These are phyloP conservation scores for Chaetorhynchus papuensis DNA, from an alignment of 2,113 vertebrate genomes.

Conservation along the genomic window DNA sequence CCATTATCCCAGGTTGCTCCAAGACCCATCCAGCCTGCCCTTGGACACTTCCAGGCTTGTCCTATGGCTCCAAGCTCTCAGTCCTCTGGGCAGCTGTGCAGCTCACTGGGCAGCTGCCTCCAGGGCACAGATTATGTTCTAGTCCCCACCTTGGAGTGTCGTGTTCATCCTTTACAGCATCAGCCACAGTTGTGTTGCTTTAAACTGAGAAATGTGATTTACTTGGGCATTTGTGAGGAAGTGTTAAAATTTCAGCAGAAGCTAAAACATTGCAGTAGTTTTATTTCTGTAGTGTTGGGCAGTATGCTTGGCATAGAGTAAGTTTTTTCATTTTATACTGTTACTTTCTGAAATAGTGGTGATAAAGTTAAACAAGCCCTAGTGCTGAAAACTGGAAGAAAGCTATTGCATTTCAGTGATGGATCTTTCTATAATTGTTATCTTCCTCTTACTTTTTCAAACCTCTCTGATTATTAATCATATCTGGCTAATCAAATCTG, in stretches of 20 bases:
- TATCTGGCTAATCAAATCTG: neutral
- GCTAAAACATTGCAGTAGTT: neutral
- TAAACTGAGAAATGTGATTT: neutral
- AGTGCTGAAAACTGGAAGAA: neutral
- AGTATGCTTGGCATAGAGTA: neutral
- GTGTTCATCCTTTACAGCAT: neutral
- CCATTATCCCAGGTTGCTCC: neutral
- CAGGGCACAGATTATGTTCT: neutral
- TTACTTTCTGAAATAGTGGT: neutral
- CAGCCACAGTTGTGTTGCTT: neutral
- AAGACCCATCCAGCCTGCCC: neutral
- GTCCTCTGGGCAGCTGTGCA: neutral
- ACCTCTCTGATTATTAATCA: neutral
- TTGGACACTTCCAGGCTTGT: neutral
- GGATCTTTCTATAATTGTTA: neutral
- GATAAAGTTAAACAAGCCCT: neutral
- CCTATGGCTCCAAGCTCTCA: neutral
- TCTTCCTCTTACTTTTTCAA: neutral
- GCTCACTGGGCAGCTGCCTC: neutral
- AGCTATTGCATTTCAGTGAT: neutral
- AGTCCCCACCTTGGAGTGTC: rapidly evolving
- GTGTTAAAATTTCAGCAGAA: neutral
- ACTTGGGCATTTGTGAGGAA: neutral
- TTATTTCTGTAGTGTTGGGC: neutral
- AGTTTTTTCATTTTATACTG: neutral